Conservation (phyloP, 2,113 vertebrate genomes). For the Motacilla alba region DNA sequence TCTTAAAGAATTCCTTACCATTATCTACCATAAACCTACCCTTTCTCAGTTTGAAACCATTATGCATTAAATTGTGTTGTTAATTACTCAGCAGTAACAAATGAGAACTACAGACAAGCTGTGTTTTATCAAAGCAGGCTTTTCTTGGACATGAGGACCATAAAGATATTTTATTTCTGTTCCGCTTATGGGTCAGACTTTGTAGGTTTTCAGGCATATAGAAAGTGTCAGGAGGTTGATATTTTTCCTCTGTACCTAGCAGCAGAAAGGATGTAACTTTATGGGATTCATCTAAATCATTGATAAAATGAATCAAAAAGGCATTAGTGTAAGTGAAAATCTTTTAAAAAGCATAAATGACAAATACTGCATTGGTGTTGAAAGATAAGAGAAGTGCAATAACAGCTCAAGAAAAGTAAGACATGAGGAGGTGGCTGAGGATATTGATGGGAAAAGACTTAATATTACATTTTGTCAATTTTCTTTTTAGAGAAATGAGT, state of each 20-base stretch:
- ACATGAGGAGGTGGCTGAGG: not conserved
- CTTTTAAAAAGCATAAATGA: not conserved
- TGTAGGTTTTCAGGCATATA: not conserved
- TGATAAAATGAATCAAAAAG: not conserved
- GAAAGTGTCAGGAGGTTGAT: not conserved
- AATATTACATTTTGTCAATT: not conserved
- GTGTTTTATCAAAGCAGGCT: not conserved
- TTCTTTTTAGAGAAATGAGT: not conserved
- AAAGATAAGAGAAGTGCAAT: not conserved
- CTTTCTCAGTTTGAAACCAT: not conserved
- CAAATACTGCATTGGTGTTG: not conserved
- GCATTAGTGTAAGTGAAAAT: not conserved
- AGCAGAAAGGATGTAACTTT: not conserved
- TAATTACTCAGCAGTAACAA: not conserved
- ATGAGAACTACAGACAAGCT: not conserved
- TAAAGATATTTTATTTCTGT: not conserved
- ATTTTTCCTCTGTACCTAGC: not conserved
- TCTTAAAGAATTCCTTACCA: not conserved
- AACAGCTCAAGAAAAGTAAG: not conserved
- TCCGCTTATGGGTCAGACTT: not conserved
- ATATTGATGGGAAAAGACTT: not conserved
- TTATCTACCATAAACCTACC: not conserved
- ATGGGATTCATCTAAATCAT: not conserved
- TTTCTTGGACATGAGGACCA: not conserved
- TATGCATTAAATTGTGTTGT: not conserved